Evolutionary conservation across 2,797 vertebrate species (phyloP).

Genomic region (Ceryle rudis): DNA sequence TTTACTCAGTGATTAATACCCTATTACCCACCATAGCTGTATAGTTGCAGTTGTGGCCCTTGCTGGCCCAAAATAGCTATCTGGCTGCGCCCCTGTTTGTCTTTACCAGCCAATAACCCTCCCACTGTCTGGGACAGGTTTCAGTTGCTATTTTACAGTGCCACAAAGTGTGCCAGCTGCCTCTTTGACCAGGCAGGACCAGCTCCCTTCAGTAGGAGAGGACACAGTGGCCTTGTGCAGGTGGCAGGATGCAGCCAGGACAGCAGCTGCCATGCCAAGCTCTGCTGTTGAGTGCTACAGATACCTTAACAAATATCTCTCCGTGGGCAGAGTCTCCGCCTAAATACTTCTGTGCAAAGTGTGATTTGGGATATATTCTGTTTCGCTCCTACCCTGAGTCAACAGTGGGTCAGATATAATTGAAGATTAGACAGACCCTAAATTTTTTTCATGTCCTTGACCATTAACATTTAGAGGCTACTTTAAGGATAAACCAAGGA

Average conservation of each 20-base stretch:
- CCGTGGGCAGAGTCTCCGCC: neutral
- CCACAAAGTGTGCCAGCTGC: neutral
- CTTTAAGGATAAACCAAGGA: neutral
- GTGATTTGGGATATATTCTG: neutral
- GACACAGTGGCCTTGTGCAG: accelerated
- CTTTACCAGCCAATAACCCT: neutral
- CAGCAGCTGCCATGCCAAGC: neutral
- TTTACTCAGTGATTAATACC: slow-evolving; percentile 22
- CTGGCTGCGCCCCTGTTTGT: neutral
- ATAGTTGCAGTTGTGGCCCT: neutral
- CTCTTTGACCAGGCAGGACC: neutral
- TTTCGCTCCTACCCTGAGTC: neutral
- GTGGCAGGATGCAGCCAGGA: neutral
- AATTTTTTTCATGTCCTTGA: neutral
- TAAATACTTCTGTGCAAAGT: neutral
- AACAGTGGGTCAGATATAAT: neutral
- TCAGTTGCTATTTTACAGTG: neutral
- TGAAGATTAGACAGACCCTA: neutral
- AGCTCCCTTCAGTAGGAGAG: neutral
- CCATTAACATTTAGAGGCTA: neutral
- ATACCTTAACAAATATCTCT: neutral
- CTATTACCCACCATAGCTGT: neutral
- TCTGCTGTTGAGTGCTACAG: neutral
- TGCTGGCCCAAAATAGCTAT: neutral
- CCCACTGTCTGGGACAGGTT: neutral